A percentile compares a stretch with the other conserved stretches of the same genome.
These are phyloP conservation scores for Engraulis encrasicolus DNA, from an alignment of 2,113 vertebrate genomes.

Conservation along the genomic window DNA sequence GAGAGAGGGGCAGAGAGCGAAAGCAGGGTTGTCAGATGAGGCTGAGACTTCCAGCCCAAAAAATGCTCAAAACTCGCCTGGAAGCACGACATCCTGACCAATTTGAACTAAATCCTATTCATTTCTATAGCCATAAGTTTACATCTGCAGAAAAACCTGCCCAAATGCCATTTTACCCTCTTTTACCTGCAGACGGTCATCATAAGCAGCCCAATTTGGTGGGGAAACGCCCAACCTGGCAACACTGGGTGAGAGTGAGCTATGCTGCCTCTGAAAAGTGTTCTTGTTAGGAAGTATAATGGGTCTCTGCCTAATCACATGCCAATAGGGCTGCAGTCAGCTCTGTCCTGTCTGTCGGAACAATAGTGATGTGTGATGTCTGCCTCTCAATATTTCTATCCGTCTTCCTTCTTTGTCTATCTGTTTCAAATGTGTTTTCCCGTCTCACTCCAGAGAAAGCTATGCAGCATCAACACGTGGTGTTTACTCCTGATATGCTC, in stretches of 20 bases:
- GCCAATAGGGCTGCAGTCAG: not conserved
- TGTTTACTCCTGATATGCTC: not conserved
- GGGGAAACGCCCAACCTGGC: too few relatives aligned
- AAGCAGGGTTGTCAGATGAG: too few relatives aligned
- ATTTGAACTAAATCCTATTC: too few relatives aligned
- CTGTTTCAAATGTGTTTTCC: not conserved
- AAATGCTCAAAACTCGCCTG: too few relatives aligned
- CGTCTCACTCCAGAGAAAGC: not conserved
- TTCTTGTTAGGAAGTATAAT: not conserved
- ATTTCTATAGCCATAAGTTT: too few relatives aligned
- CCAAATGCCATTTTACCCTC: too few relatives aligned
- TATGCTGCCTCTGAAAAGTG: not conserved
- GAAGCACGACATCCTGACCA: too few relatives aligned
- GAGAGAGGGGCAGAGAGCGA: not conserved
- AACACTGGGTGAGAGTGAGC: too few relatives aligned
- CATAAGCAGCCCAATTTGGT: too few relatives aligned
- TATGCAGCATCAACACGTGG: not conserved
- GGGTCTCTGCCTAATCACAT: not conserved
- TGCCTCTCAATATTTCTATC: conserved; percentile 40
- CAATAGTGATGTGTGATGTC: not conserved
- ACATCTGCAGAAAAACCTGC: too few relatives aligned
- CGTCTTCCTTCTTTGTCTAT: not conserved
- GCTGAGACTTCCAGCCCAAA: too few relatives aligned
- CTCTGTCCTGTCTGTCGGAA: not conserved
- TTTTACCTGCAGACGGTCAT: too few relatives aligned